Evolutionary conservation across 2,113 vertebrate species (phyloP), one percentile per base, ranked within the genome.

Genomic region (Psilopogon haemacephalus): DNA sequence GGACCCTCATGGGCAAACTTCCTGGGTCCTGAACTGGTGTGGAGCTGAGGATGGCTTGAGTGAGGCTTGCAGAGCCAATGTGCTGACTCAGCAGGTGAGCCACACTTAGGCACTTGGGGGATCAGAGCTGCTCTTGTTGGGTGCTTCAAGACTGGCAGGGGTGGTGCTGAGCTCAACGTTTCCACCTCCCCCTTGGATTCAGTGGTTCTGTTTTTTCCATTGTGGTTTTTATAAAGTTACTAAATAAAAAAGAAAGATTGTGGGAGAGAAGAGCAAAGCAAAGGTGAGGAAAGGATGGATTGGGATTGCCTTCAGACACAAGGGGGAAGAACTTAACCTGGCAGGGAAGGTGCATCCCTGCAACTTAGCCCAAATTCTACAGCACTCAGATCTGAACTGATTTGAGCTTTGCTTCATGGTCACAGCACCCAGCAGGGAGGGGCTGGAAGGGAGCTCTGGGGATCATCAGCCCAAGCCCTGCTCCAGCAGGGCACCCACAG

Each of bases 21-120:
- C 77, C 76, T 93, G 52, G 72, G 62, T 89, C 85, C 56, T 70
- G 46, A 83, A 87, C 52, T 77, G 16, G 52, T 84, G 84, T 91
- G 84, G 64, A 19, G 76, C 15, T 74, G 82, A 59, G 60, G 26
- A 5, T 67, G 60, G 64, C 50, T 50, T 85, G 68, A 83, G 52
- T 50, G 55, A 89, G 78, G 23, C 63, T 83, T 70, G 46, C 48
- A 75, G 74, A 87, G 84, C 79, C 75, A 64, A 11, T 32, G 42
- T 94, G 69, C 93, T 96, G 80, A 60, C 80, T 96, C 95, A 94
- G 80, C 84, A 89, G 52, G 77, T 96, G 96, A 96, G n/a, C 95
- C 94, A 93, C 1, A 1, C 75, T 94, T 87, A 93, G 91, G 94
- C 95, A 94, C 87, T 92, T 76, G n/a, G 70, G 59, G 74, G 67